Conservation (phyloP, 2,888 invertebrate species). For the Sabellastarte sp. region DNA sequence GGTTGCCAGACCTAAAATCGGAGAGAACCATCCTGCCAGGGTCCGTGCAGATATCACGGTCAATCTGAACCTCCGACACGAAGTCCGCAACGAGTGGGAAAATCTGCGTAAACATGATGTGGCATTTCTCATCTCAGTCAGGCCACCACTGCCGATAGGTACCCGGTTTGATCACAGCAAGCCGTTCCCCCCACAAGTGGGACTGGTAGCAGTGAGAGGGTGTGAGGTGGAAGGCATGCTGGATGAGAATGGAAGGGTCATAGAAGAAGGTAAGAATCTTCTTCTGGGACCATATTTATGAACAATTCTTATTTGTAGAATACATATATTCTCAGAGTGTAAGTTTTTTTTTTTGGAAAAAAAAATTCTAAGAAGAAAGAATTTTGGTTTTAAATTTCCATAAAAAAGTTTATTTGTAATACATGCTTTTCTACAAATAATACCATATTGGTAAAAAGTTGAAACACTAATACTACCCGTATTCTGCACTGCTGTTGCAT, state of each 20-base stretch:
- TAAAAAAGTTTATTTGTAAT: too few relatives aligned
- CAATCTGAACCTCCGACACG: constrained; percentile 83
- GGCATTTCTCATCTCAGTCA: constrained; percentile 90
- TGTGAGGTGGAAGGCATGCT: constrained; percentile 99
- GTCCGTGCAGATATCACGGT: constrained; percentile 94
- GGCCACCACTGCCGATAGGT: constrained; percentile 81
- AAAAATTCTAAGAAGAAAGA: too few relatives aligned
- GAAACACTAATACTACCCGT: too few relatives aligned
- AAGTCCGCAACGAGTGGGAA: constrained; percentile 97
- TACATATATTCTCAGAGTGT: too few relatives aligned
- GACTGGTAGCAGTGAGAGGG: constrained; percentile 86
- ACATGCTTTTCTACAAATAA: too few relatives aligned
- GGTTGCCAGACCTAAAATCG: constrained; percentile 65
- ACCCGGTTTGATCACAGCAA: constrained; percentile 60
- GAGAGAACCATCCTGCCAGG: constrained; percentile 91
- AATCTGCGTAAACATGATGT: constrained; percentile 81
- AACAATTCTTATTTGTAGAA: too few relatives aligned
- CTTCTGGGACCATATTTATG: too few relatives aligned
- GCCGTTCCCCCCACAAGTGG: constrained; percentile 85
- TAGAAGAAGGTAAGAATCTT: constrained; percentile 79
- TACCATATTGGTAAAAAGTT: too few relatives aligned
- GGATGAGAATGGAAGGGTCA: constrained; percentile 86
- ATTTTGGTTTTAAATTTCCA: too few relatives aligned
- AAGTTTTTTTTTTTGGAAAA: too few relatives aligned
- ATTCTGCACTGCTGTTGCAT: too few relatives aligned